Base-by-base conservation (phyloP, 2,888 invertebrate genomes). In the Melipona bicolor region DNA sequence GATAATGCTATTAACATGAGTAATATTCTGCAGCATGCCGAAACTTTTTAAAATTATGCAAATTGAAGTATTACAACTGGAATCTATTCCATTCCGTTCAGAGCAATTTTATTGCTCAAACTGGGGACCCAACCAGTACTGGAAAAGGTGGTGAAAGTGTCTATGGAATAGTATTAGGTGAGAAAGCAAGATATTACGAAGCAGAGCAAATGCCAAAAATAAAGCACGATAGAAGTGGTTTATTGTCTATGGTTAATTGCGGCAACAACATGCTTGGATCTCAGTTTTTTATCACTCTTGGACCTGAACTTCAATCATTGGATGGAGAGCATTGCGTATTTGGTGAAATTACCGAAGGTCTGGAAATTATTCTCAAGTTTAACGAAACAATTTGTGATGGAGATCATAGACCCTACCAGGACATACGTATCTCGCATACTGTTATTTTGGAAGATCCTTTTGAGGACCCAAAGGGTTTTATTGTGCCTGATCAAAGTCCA, bases 21-120 rank as follows among this genome's bases (percentile, higher is more conserved):
- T 76, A 15, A 19, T 77, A 17, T 83, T 84, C 91, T 71, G n/a
- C 80, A 94, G 98, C 98, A 87, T 98, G 98, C 93, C 95, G 97
- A 73, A 99, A 99, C 95, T 99, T 99, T 93, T 94, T 99, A 87
- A 99, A 99, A 95, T 95, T 99, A 62, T 99, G 99, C 96, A 99
- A 99, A 95, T 96, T 98, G 90, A 99, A 99, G 95, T 99, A 99
- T 95, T 99, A 99, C 96, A 99, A 99, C 95, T 98, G 97, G 95
- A 98, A 97, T 94, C 95, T 99, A 54, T 99, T 99, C 93, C 99
- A 99, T 94, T 97, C 98, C 0, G 97, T 99, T 75, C 97, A 98
- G 95, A 96, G 97, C 93, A 98, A 98, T 83, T 99, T 99, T 91
- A 98, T 99, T 86, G 99, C 99, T 0, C 99, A 99, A 95, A 98